Conservation (phyloP, 2,888 invertebrate genomes). For the Lapara coniferarum region DNA sequence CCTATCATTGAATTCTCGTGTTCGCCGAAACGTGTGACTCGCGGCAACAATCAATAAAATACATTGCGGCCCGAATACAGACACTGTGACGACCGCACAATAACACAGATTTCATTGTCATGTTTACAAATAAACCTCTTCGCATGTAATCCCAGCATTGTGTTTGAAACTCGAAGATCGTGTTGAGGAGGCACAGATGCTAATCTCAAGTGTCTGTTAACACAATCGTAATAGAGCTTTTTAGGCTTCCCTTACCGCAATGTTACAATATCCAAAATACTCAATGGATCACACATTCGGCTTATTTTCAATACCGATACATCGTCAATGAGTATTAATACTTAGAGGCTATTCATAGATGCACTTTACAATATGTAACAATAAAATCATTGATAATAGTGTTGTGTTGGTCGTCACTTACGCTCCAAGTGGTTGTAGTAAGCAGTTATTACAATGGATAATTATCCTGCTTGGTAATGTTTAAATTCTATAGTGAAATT, state of each 20-base stretch:
- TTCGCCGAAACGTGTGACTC: slow-evolving; percentile 73
- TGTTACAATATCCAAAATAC: slow-evolving; percentile 49
- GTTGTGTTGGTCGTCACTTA: slow-evolving; percentile 23
- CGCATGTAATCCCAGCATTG: slow-evolving; percentile 77
- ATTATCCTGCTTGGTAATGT: neutral
- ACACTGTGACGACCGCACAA: slow-evolving; percentile 66
- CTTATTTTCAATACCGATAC: slow-evolving; percentile 65
- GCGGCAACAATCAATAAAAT: slow-evolving; percentile 75
- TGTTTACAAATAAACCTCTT: slow-evolving; percentile 83
- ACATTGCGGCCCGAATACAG: slow-evolving; percentile 63
- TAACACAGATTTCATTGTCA: slow-evolving; percentile 72
- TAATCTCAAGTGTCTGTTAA: slow-evolving; percentile 84
- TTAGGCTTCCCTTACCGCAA: slow-evolving; percentile 70
- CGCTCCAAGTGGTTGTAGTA: slow-evolving; percentile 9
- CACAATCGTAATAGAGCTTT: slow-evolving; percentile 77
- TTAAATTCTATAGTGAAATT: no score
- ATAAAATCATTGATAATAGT: slow-evolving; percentile 35
- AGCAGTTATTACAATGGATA: neutral
- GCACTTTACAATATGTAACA: slow-evolving; percentile 28
- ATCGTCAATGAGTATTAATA: slow-evolving; percentile 45
- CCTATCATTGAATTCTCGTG: slow-evolving; percentile 60
- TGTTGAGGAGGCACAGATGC: slow-evolving; percentile 77
- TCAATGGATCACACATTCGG: slow-evolving; percentile 63
- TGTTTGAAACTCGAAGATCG: slow-evolving; percentile 74
- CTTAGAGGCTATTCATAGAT: slow-evolving; percentile 13